Percentiles rank a stretch among this genome's conserved stretches.
Evolutionary conservation across 2,797 vertebrate genomes (phyloP).

Genomic region (Hemibagrus guttatus): DNA sequence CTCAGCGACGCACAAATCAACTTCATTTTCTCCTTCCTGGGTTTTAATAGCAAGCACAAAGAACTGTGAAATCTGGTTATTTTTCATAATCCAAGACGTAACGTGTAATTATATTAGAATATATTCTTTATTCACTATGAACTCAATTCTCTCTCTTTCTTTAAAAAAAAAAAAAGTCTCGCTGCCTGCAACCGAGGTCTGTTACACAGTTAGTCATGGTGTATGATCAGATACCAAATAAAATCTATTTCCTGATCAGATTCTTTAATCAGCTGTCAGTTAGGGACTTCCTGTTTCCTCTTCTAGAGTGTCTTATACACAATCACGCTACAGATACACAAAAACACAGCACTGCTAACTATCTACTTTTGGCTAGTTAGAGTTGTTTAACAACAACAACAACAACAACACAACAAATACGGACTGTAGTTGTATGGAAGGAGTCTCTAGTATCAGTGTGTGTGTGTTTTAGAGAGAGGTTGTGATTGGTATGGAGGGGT

Average conservation of each 20-base stretch:
- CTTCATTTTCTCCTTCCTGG: background rate
- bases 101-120: background rate
- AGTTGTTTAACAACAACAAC: no score
- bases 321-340: no score
- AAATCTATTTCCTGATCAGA: background rate
- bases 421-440: no score
- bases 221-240: background rate
- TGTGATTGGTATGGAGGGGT: no score
- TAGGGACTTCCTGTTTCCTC: background rate
- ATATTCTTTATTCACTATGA: background rate
- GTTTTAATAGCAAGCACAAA: slow-evolving; percentile 1
- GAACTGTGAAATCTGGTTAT: slow-evolving; percentile 4
- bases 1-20: background rate
- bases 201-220: background rate
- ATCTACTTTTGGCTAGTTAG: no score
- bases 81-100: background rate
- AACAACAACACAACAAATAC: no score
- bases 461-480: background rate
- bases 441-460: no score
- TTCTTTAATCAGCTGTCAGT: background rate
- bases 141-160: background rate
- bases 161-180: no score
- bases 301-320: no score
- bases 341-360: no score
- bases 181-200: background rate